phyloP scores from a whole-genome alignment of 1,140 invertebrate species.

The Zaprionus taronus region DNA sequence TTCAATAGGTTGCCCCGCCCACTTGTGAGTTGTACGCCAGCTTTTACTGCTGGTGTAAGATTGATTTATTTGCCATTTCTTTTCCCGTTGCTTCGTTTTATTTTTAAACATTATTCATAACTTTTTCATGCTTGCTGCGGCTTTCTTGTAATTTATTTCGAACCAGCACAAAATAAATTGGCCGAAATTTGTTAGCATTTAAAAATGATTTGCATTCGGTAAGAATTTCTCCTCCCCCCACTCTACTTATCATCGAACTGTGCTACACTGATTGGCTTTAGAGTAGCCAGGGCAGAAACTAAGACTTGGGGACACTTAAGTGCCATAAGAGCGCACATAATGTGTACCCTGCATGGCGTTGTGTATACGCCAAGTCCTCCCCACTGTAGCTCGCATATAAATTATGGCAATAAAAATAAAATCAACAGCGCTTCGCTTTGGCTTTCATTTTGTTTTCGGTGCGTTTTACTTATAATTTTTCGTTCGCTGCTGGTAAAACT shows the following conservation, averaged over 20 bases:
- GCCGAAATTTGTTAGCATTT: slow-evolving; percentile 80
- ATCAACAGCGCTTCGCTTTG: slow-evolving; percentile 56
- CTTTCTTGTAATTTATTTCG: slow-evolving; percentile 70
- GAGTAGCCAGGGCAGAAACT: slow-evolving; percentile 15
- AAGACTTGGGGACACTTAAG: slow-evolving; percentile 45
- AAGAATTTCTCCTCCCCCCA: slow-evolving; percentile 1
- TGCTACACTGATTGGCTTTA: slow-evolving; percentile 41
- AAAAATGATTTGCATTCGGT: slow-evolving; percentile 76
- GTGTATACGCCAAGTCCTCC: slow-evolving; percentile 48
- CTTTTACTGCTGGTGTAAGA: slow-evolving; percentile 61
- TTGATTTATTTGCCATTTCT: slow-evolving; percentile 75
- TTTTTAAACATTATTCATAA: slow-evolving; percentile 76
- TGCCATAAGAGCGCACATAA: slow-evolving; percentile 53
- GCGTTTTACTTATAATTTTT: slow-evolving; percentile 41
- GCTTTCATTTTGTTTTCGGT: slow-evolving; percentile 26
- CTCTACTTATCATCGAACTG: not conserved
- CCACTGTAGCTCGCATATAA: slow-evolving; percentile 52
- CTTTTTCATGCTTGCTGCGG: slow-evolving; percentile 57
- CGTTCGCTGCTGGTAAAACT: slow-evolving; percentile 45
- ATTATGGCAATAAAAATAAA: slow-evolving; percentile 81
- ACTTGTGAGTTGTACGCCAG: slow-evolving; percentile 42
- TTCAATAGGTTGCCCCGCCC: not conserved
- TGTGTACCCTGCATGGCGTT: slow-evolving; percentile 26
- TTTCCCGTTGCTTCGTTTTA: slow-evolving; percentile 42
- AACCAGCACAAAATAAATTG: slow-evolving; percentile 66